These are phyloP conservation scores for Agrypnia vestita DNA, from an alignment of 1,140 invertebrate genomes.

Conservation along the genomic window DNA sequence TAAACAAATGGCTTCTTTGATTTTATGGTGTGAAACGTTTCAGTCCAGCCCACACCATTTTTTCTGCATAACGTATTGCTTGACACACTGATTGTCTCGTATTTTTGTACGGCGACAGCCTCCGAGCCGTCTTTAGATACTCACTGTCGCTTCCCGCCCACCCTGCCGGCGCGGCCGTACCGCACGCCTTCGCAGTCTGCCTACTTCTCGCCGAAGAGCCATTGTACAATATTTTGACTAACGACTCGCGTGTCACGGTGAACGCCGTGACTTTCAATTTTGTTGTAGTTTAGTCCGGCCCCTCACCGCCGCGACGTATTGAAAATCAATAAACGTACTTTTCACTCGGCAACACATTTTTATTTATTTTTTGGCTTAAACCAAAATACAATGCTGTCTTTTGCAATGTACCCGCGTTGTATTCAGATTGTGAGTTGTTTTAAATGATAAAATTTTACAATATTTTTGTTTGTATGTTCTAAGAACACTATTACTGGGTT, in stretches of 20 bases:
- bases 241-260: slow-evolving; percentile 31
- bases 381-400: too few species aligned
- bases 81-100: slow-evolving; percentile 43
- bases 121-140: slow-evolving; percentile 34
- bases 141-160: slow-evolving; percentile 19
- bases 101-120: slow-evolving; percentile 29
- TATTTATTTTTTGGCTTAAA: too few species aligned
- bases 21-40: background rate
- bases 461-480: too few species aligned
- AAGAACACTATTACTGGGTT: too few species aligned
- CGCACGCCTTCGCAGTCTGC: slow-evolving; percentile 10
- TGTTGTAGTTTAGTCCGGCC: background rate
- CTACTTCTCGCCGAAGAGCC: slow-evolving; percentile 13
- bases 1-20: background rate
- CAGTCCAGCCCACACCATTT: slow-evolving; percentile 20
- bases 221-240: slow-evolving; percentile 17
- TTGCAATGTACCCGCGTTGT: too few species aligned
- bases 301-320: background rate
- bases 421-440: too few species aligned
- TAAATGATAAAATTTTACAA: too few species aligned
- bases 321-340: background rate
- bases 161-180: slow-evolving; percentile 6
- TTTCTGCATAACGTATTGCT: slow-evolving; percentile 21
- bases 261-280: slow-evolving; percentile 38
- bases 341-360: too few species aligned